Evolutionary conservation across 2,888 invertebrate genomes (phyloP).

Genomic region (Ormyrus pomaceus): DNA sequence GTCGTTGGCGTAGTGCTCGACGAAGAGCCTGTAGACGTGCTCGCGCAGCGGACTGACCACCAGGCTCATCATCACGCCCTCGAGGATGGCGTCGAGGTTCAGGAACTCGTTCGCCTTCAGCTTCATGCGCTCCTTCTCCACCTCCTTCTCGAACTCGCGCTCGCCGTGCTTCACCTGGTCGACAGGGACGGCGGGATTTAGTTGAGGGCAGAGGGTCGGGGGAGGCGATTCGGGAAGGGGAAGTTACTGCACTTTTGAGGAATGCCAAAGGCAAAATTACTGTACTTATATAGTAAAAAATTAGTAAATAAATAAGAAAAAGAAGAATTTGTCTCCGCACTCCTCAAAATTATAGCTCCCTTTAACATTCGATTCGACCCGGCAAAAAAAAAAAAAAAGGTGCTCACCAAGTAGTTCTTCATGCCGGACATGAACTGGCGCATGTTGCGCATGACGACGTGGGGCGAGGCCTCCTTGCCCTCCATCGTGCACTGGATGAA

Average conservation of each 20-base stretch:
- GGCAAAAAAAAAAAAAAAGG: neutral
- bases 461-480: slow-evolving; percentile 91
- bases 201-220: too few species aligned
- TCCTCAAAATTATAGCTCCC: too few species aligned
- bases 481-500: slow-evolving; percentile 95
- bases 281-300: too few species aligned
- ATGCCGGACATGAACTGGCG: slow-evolving; percentile 99
- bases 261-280: too few species aligned
- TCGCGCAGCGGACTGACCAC: slow-evolving; percentile 91
- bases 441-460: slow-evolving; percentile 92
- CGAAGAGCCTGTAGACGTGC: slow-evolving; percentile 89
- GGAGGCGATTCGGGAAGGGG: too few species aligned
- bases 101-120: slow-evolving; percentile 93
- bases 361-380: neutral
- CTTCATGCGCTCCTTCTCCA: slow-evolving; percentile 90
- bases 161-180: slow-evolving; percentile 91
- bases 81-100: slow-evolving; percentile 96
- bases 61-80: slow-evolving; percentile 94
- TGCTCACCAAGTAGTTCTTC: slow-evolving; percentile 89
- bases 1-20: slow-evolving; percentile 89
- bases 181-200: too few species aligned
- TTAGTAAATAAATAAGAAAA: too few species aligned
- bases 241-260: too few species aligned
- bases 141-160: slow-evolving; percentile 92
- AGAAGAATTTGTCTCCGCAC: too few species aligned